phyloP scores from a whole-genome alignment of 2,113 vertebrate species.

The Psilopogon haemacephalus region DNA sequence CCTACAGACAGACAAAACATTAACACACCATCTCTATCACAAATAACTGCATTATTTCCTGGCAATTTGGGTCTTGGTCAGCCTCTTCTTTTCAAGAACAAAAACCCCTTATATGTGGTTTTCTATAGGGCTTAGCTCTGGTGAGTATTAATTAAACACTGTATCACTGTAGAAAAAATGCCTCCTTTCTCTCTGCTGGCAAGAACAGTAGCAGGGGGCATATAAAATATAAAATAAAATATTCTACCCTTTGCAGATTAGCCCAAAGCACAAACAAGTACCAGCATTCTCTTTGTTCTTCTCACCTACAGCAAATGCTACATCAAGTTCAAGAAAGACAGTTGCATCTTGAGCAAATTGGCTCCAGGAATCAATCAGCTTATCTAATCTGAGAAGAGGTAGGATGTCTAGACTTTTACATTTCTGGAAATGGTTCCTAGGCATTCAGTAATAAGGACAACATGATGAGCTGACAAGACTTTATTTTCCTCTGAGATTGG shows the following conservation, averaged over 20 bases:
- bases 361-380: conserved; percentile 60
- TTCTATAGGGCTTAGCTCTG: neutral
- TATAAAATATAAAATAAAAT: conserved; percentile 7
- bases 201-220: neutral
- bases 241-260: neutral
- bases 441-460: conserved; percentile 52
- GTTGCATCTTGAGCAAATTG: conserved; percentile 43
- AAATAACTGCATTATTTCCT: neutral
- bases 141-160: conserved; percentile 6
- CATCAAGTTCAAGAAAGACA: conserved; percentile 38
- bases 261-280: conserved; percentile 39
- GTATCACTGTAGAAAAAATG: neutral
- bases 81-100: neutral
- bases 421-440: conserved; percentile 38
- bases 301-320: conserved; percentile 42
- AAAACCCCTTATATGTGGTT: neutral
- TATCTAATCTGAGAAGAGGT: conserved; percentile 23
- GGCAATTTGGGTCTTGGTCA: neutral
- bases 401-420: conserved; percentile 33
- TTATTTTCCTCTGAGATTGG: conserved; percentile 47
- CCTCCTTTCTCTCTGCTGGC: conserved; percentile 36
- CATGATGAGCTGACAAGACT: conserved; percentile 45
- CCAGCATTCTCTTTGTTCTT: conserved; percentile 59
- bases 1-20: neutral
- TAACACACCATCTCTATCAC: neutral